Evolutionary conservation across 2,797 vertebrate genomes (phyloP), one percentile per base, ranked within the genome.

Genomic region (Pogonophryne albipinna): DNA sequence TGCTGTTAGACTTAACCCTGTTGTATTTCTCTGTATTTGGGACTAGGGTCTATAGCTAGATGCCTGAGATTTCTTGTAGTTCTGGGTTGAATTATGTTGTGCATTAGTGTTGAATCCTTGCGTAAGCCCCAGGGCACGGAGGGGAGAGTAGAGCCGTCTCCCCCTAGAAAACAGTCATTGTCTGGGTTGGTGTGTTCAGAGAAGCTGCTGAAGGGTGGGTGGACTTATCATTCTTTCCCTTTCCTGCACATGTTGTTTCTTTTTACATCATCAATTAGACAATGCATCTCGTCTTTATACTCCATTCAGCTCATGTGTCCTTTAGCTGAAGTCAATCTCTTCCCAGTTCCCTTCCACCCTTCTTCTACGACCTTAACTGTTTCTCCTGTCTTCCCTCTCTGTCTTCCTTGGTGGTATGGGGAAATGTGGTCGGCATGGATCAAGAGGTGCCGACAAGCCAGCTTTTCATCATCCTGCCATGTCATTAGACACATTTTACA

Each of bases 81-180:
- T 84, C 49, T 79, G 74, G 53, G 41, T 71, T 91, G 84, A 92
- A 85, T 90, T 75, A 93, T 92, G 93, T 82, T 76, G 84, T 78
- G 84, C 87, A 87, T 94, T 91, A 89, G 84, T 65, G 82, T 66
- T 52, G 76, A 85, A 85, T 76, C 76, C 81, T 88, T 83, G 64
- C 20, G 53, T 80, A 89, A 90, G 87, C 82, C 89, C 85, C 70
- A 67, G 82, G 81, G 75, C 69, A 71, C 58, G 4, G 74, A 80
- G 79, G 79, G 83, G 79, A 84, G 79, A 85, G 66, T 58, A 12
- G 42, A 78, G 75, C 79, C 60, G 73, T 86, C 86, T 91, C 76
- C 82, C 82, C 71, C 63, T 67, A 80, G 83, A 71, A 80, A 85
- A 76, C 80, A 87, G 79, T 85, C 87, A 80, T 81, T 70, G 82